These are phyloP conservation scores for Leiothrix lutea DNA, from an alignment of 2,113 vertebrate genomes.

Conservation along the genomic window DNA sequence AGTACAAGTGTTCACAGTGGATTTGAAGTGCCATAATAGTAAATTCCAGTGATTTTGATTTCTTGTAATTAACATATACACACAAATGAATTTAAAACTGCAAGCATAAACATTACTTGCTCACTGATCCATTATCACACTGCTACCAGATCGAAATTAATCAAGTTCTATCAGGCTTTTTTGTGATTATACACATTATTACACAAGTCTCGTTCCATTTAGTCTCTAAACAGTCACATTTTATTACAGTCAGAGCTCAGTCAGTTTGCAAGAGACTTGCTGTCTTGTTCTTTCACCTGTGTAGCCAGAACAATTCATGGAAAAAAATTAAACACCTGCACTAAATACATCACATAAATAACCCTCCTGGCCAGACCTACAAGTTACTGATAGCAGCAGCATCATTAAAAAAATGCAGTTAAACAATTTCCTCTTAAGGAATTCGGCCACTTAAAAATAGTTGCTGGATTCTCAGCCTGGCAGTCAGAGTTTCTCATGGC, in stretches of 20 bases:
- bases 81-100: slow-evolving; percentile 45
- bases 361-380: neutral
- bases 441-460: neutral
- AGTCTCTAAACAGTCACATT: slow-evolving; percentile 24
- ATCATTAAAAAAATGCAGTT: neutral
- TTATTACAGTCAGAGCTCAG: slow-evolving; percentile 20
- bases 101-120: slow-evolving; percentile 29
- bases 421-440: neutral
- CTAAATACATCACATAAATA: neutral
- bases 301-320: slow-evolving; percentile 11
- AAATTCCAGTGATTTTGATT: slow-evolving; percentile 30
- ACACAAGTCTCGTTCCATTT: slow-evolving; percentile 59
- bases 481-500: neutral
- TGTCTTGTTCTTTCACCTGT: neutral
- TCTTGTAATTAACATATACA: slow-evolving; percentile 53
- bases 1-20: neutral
- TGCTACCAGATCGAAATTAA: slow-evolving; percentile 50
- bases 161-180: slow-evolving; percentile 56
- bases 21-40: slow-evolving; percentile 12
- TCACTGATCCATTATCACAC: neutral
- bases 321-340: slow-evolving; percentile 6
- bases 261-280: neutral
- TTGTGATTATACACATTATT: slow-evolving; percentile 61
- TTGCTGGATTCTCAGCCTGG: neutral
- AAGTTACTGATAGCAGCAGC: neutral